phyloP scores from a whole-genome alignment of 2,113 vertebrate species.

The Butorides virescens region DNA sequence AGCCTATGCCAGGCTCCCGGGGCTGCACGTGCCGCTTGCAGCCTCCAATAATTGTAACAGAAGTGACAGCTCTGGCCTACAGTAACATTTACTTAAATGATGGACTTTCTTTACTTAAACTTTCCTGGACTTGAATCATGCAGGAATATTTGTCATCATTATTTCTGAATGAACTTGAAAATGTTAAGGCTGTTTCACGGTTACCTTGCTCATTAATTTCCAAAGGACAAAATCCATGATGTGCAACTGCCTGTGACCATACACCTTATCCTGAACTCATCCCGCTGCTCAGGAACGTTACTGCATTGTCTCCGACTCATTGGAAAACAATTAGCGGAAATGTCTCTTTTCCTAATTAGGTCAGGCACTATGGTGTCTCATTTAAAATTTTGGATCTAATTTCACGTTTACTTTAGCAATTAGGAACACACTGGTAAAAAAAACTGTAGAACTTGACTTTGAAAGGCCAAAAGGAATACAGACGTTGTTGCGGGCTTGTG shows the following conservation, averaged over 20 bases:
- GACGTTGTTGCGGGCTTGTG: background rate
- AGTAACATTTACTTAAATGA: background rate
- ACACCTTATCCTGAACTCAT: background rate
- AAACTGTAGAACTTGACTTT: background rate
- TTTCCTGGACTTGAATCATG: background rate
- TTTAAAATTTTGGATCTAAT: background rate
- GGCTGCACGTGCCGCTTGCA: accelerated
- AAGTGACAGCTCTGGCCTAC: background rate
- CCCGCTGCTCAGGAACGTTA: background rate
- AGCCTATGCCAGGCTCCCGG: background rate
- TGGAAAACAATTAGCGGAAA: background rate
- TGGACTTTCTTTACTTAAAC: background rate
- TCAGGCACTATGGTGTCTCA: background rate
- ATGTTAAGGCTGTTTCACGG: background rate
- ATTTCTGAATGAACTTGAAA: background rate
- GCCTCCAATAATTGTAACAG: background rate
- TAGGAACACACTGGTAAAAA: background rate
- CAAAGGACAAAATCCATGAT: background rate
- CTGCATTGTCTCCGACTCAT: background rate
- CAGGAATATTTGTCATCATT: background rate
- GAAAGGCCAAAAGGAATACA: background rate
- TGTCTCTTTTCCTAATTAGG: background rate
- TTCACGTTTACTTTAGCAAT: background rate
- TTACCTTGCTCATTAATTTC: background rate
- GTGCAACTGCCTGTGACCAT: background rate